A percentile compares a stretch with the other conserved stretches of the same genome.
Evolutionary conservation across 2,888 invertebrate genomes (phyloP).

Genomic region (Euspilapteryx auroguttella): DNA sequence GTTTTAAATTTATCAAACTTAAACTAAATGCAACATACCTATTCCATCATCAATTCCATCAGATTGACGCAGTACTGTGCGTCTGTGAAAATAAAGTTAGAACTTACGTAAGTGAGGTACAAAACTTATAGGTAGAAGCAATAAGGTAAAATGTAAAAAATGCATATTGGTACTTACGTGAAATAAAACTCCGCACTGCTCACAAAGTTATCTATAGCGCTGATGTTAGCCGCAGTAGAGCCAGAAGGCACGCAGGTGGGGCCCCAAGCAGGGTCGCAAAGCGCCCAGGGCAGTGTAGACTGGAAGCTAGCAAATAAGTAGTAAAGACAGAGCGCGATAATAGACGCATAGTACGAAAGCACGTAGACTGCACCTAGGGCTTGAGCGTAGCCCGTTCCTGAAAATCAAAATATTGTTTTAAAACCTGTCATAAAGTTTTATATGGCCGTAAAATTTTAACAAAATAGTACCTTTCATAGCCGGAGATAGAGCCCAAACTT

Average conservation of each 20-base stretch:
- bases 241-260: slow-evolving; percentile 39
- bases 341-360: slow-evolving; percentile 75
- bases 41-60: slow-evolving; percentile 27
- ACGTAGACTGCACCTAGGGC: slow-evolving; percentile 65
- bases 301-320: slow-evolving; percentile 74
- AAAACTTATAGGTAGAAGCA: not conserved
- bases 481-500: slow-evolving; percentile 68
- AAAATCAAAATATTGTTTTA: slow-evolving; percentile 7
- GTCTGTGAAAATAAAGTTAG: slow-evolving; percentile 13
- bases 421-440: not conserved
- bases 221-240: slow-evolving; percentile 14
- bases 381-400: slow-evolving; percentile 74
- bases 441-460: too few relatives aligned
- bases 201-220: slow-evolving; percentile 16
- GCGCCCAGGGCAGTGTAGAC: slow-evolving; percentile 71
- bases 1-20: too few relatives aligned
- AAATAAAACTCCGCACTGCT: slow-evolving; percentile 66
- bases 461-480: slow-evolving; percentile 77
- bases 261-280: slow-evolving; percentile 63
- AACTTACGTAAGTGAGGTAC: too few relatives aligned
- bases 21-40: slow-evolving; percentile 24
- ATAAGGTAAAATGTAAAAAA: too few relatives aligned
- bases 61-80: slow-evolving; percentile 20
- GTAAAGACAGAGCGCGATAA: slow-evolving; percentile 73
- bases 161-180: slow-evolving; percentile 32